Evolutionary conservation across 2,797 vertebrate species (phyloP), one percentile per base, ranked within the genome.

Genomic region (Phrynocephalus vlangalii): DNA sequence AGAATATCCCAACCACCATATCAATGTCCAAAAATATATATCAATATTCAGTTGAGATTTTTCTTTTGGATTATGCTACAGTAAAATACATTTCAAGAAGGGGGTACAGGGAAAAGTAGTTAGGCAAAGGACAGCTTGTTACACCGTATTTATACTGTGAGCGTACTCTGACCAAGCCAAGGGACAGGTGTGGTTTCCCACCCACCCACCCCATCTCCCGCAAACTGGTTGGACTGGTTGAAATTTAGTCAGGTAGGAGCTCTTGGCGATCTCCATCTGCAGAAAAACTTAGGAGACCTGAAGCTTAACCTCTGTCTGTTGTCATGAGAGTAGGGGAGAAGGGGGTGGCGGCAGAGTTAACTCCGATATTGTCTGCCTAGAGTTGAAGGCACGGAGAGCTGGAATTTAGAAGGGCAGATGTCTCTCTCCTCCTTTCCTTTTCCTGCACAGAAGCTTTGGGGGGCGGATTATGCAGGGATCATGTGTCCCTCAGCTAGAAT

Each of bases 401-500:
- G 71, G 52, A 80, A 84, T 85, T 84, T 6, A 68, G 78, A 84
- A 76, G 82, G 78, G 70, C 85, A 81, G 71, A 76, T 63, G 82
- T 84, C 82, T 81, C 82, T 28, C 26, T 33, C 33, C 82, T 84
- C 60, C 16, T 81, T 76, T 84, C 60, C 16, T 81, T 76, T 76
- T 77, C 33, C 50, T 84, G 44, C 82, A 84, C 82, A 87, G 77
- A 84, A 90, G 86, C 85, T 71, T 22, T 48, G 83, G 85, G 44
- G 71, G n/a, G 76, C 33, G 82, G 77, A 77, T 87, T 76, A 56
- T 20, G 8, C 70, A 80, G 82, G 85, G 82, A 90, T 87, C 82
- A 24, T 76, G 82, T 84, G 71, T 90, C 82, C 89, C 48, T 81
- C 18, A 28, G 72, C 71, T 81, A 70, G 85, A 87, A 82, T 76